These are phyloP conservation scores for Acromyrmex echinatior DNA, from an alignment of 1,140 invertebrate species.

Conservation along the genomic window DNA sequence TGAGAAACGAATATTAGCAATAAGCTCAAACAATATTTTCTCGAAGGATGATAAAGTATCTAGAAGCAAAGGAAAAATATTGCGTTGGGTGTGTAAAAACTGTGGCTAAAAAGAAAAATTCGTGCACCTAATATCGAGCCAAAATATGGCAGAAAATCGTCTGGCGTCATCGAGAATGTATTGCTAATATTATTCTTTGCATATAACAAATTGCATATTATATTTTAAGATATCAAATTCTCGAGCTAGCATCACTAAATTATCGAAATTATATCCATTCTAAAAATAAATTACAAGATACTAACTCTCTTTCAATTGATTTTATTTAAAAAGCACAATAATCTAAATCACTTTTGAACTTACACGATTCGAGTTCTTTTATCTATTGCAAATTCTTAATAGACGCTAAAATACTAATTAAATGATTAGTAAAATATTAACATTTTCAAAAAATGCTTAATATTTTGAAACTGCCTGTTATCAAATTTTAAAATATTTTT, in stretches of 20 bases:
- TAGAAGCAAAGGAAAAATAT: conserved; percentile 37
- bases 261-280: neutral
- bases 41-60: conserved; percentile 27
- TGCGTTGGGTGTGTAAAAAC: conserved; percentile 31
- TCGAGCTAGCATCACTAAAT: neutral
- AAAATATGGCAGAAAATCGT: conserved; percentile 23
- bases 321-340: neutral
- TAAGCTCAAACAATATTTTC: conserved; percentile 65
- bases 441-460: neutral
- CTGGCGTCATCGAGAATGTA: conserved; percentile 35
- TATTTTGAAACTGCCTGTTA: neutral
- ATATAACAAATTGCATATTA: conserved; percentile 5
- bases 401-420: neutral
- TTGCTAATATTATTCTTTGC: conserved; percentile 57
- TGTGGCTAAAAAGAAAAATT: conserved; percentile 44
- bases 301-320: neutral
- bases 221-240: conserved; percentile 7
- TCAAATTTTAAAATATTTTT: neutral
- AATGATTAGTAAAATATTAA: neutral
- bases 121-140: conserved; percentile 46
- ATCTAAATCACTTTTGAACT: neutral
- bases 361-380: neutral
- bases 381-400: neutral
- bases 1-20: conserved; percentile 58
- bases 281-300: neutral